phyloP scores from a whole-genome alignment of 2,113 vertebrate genomes.

The Macquaria ambigua region DNA sequence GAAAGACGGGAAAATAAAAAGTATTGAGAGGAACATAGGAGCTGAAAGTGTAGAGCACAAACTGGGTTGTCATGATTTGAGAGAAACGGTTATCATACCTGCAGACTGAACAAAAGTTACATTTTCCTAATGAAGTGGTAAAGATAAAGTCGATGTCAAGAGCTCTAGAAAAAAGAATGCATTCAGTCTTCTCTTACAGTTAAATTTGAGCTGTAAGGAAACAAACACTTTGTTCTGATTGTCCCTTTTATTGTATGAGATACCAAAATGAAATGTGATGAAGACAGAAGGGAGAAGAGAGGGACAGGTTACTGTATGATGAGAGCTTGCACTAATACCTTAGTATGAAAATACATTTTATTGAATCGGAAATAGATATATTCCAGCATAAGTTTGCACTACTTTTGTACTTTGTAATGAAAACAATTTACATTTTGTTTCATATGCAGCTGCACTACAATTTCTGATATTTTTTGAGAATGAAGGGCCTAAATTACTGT shows the following conservation, averaged over 20 bases:
- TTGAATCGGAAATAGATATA: too few relatives aligned
- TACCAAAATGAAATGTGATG: background rate
- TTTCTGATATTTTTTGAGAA: background rate
- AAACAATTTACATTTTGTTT: background rate
- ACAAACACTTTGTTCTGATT: too few relatives aligned
- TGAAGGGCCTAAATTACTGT: background rate
- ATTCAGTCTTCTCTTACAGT: background rate
- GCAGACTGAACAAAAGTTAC: too few relatives aligned
- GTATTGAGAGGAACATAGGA: background rate
- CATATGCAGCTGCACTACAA: background rate
- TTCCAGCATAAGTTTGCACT: too few relatives aligned
- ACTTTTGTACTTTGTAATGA: too few relatives aligned
- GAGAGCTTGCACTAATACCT: background rate
- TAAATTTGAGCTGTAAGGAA: background rate
- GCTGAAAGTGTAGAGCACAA: background rate
- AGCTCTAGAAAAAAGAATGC: background rate
- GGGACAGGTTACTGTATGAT: background rate
- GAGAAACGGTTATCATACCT: too few relatives aligned
- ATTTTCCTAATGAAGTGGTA: too few relatives aligned
- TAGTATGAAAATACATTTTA: too few relatives aligned
- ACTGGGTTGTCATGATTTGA: too few relatives aligned
- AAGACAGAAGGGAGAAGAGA: background rate
- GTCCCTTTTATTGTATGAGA: background rate
- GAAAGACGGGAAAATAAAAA: background rate
- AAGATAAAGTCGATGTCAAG: background rate